phyloP scores from a whole-genome alignment of 2,113 vertebrate species.

The Atractosteus spatula region DNA sequence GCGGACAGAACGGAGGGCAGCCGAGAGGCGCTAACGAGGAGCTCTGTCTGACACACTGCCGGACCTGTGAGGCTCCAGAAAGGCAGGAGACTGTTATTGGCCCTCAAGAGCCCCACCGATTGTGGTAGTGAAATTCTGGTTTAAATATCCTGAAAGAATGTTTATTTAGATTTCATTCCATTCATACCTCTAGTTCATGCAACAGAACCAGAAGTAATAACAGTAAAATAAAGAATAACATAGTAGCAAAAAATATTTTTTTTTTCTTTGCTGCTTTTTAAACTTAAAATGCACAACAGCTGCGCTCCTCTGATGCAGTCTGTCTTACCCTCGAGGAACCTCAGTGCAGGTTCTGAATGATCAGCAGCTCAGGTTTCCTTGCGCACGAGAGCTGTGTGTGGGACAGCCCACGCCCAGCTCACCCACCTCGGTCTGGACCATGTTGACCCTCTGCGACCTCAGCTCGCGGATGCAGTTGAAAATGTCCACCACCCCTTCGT shows the following conservation, averaged over 20 bases:
- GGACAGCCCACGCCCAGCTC: neutral
- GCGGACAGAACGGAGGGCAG: neutral
- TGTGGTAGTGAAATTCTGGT: too few species aligned
- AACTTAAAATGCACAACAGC: too few species aligned
- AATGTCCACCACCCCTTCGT: conserved; percentile 94
- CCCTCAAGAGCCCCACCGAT: too few species aligned
- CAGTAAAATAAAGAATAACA: too few species aligned
- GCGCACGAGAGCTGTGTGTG: conserved; percentile 2
- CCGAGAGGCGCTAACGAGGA: neutral
- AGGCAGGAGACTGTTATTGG: neutral
- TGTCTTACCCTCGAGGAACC: neutral
- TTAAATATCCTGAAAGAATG: too few species aligned
- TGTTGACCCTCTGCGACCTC: conserved; percentile 89
- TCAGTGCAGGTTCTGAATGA: neutral
- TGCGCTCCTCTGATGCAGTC: neutral
- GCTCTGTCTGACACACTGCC: conserved; percentile 8
- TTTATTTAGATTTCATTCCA: too few species aligned
- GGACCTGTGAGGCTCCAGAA: neutral
- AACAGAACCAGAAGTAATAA: too few species aligned
- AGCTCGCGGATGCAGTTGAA: conserved; percentile 98
- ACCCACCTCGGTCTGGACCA: conserved; percentile 95
- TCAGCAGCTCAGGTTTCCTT: neutral
- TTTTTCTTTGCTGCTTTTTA: too few species aligned
- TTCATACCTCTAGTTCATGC: too few species aligned
- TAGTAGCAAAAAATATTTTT: too few species aligned